A percentile compares a stretch with the other conserved stretches of the same genome.
phyloP scores from a whole-genome alignment of 2,797 vertebrate species.

The Nasua narica region DNA sequence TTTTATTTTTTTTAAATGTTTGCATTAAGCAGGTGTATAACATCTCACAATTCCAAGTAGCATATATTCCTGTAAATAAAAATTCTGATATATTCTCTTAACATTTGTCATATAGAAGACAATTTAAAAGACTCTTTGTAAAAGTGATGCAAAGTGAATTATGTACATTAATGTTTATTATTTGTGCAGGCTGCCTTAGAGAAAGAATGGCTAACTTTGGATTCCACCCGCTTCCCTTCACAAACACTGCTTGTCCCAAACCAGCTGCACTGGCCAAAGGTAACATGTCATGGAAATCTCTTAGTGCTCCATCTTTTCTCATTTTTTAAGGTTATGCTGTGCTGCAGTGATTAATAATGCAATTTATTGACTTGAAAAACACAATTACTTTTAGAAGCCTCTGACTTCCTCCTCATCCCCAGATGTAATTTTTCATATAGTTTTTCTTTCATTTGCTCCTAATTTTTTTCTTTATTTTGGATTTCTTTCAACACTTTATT shows the following conservation, averaged over 20 bases:
- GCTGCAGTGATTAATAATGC: constrained; percentile 88
- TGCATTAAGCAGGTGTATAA: not conserved
- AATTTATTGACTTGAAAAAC: constrained; percentile 92
- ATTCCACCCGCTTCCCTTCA: constrained; percentile 82
- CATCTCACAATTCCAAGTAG: not conserved
- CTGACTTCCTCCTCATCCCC: constrained; percentile 88
- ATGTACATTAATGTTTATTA: constrained; percentile 74
- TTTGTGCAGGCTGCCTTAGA: constrained; percentile 86
- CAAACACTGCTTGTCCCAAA: constrained; percentile 80
- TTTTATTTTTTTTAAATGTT: not conserved
- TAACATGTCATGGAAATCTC: constrained; percentile 86
- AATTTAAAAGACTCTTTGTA: constrained; percentile 65
- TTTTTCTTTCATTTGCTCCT: constrained; percentile 86
- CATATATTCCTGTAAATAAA: constrained; percentile 56
- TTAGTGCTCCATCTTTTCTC: constrained; percentile 79
- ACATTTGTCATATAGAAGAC: not conserved
- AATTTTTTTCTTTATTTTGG: constrained; percentile 91
- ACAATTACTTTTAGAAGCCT: constrained; percentile 89
- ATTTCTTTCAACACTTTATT: constrained; percentile 88
- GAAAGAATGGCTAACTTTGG: constrained; percentile 84
- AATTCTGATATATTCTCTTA: constrained; percentile 55
- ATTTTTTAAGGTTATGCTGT: constrained; percentile 82
- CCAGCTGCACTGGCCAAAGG: constrained; percentile 87
- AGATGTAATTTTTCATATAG: constrained; percentile 92
- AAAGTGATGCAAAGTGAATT: constrained; percentile 71